A percentile compares a stretch with the other conserved stretches of the same genome.
These are phyloP conservation scores for Tachysurus fulvidraco DNA, from an alignment of 2,113 vertebrate genomes.

Conservation along the genomic window DNA sequence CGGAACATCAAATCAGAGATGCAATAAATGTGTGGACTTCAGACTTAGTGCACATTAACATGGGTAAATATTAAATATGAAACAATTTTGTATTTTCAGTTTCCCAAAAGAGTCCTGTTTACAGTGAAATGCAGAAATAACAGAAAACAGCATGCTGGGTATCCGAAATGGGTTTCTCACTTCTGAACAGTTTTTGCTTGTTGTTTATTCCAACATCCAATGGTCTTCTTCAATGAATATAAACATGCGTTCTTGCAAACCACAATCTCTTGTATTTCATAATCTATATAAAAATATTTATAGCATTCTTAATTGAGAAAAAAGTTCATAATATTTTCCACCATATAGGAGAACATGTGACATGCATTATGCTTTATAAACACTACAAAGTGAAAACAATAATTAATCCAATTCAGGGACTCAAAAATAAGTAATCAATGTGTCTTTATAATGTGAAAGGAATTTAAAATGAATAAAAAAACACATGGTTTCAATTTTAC, in stretches of 20 bases:
- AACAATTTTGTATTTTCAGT: neutral
- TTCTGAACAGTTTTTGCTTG: neutral
- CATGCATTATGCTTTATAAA: neutral
- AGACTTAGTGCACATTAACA: neutral
- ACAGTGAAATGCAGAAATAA: neutral
- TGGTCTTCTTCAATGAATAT: neutral
- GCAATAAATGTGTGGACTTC: neutral
- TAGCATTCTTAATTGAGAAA: neutral
- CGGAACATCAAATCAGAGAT: neutral
- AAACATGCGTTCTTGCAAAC: neutral
- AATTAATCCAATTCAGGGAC: neutral
- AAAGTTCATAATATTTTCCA: neutral
- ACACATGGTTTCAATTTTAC: neutral
- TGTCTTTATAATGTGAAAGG: neutral
- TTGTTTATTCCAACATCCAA: neutral
- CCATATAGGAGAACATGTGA: neutral
- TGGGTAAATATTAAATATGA: neutral
- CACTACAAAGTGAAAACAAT: neutral
- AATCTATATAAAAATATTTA: neutral
- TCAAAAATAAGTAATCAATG: neutral
- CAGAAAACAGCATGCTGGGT: neutral
- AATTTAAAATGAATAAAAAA: neutral
- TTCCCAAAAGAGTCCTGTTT: neutral
- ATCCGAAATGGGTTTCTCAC: neutral
- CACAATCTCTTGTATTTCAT: neutral